Percentiles rank a stretch among this genome's conserved stretches.
phyloP scores from a whole-genome alignment of 2,113 vertebrate genomes.

The Scartelaos histophorus region DNA sequence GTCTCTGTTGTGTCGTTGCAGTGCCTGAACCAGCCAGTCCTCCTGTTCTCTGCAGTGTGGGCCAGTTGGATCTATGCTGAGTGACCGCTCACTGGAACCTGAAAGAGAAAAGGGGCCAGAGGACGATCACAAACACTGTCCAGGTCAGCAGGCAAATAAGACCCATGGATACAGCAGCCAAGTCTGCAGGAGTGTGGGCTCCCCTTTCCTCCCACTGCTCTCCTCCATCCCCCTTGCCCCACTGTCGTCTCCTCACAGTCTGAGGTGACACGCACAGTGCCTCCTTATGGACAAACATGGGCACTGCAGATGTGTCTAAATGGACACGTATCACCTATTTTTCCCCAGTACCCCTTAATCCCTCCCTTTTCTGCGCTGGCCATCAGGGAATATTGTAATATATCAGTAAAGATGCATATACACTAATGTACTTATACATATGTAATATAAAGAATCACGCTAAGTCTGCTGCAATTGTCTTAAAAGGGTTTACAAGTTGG shows the following conservation, averaged over 20 bases:
- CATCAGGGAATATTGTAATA: conserved; percentile 76
- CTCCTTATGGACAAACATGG: conserved; percentile 60
- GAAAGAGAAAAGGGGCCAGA: conserved; percentile 33
- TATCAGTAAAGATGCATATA: conserved; percentile 55
- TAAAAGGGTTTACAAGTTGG: conserved; percentile 5
- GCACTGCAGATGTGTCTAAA: conserved; percentile 47
- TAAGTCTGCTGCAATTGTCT: conserved; percentile 31
- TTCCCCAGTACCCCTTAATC: no score
- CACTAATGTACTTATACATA: conserved; percentile 56
- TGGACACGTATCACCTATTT: conserved; percentile 17
- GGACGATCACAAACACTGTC: conserved; percentile 36
- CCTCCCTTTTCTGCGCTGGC: conserved; percentile 59
- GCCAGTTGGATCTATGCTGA: conserved; percentile 41
- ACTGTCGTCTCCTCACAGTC: conserved; percentile 22
- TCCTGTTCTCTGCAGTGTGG: conserved; percentile 29
- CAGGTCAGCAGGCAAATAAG: conserved; percentile 48
- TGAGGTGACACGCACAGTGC: conserved; percentile 48
- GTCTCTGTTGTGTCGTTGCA: not conserved
- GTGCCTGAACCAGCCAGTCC: conserved; percentile 16
- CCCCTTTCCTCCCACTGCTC: conserved; percentile 13
- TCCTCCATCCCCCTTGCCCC: not conserved
- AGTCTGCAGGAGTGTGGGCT: conserved; percentile 21
- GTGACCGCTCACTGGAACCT: conserved; percentile 39
- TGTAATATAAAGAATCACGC: conserved; percentile 45
- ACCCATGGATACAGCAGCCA: conserved; percentile 35